Percentiles rank a stretch among this genome's conserved stretches.
Conservation (phyloP, 2,888 invertebrate species). For the Ophraella communa region DNA sequence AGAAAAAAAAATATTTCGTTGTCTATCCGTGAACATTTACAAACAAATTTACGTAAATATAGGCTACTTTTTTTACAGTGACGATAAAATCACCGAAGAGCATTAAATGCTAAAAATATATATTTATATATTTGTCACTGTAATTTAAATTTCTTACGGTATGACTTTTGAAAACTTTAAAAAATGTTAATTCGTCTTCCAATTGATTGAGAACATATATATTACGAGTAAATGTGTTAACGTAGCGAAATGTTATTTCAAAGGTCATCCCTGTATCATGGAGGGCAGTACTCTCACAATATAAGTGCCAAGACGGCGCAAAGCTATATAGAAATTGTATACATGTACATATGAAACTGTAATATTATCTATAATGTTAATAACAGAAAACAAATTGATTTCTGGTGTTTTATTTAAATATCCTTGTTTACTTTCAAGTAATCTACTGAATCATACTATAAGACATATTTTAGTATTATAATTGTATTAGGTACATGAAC, state of each 20-base stretch:
- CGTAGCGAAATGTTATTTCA: slow-evolving; percentile 13
- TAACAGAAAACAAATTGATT: slow-evolving; percentile 52
- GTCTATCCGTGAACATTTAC: slow-evolving; percentile 8
- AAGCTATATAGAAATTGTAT: slow-evolving; percentile 54
- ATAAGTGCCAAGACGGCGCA: slow-evolving; percentile 54
- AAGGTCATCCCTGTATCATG: slow-evolving; percentile 28
- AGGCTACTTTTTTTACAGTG: slow-evolving; percentile 44
- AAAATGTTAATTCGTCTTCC: slow-evolving; percentile 14
- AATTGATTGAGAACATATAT: slow-evolving; percentile 11
- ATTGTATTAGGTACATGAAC: too few relatives aligned
- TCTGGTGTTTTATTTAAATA: slow-evolving; percentile 41
- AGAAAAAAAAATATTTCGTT: background rate
- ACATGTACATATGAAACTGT: slow-evolving; percentile 57
- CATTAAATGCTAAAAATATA: slow-evolving; percentile 36
- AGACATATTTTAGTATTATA: too few relatives aligned
- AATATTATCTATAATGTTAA: slow-evolving; percentile 59
- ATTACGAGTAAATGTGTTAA: background rate
- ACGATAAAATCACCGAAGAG: slow-evolving; percentile 34
- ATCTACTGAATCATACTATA: background rate
- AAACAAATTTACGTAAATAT: slow-evolving; percentile 27
- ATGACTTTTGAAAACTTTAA: slow-evolving; percentile 13
- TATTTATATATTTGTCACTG: slow-evolving; percentile 33
- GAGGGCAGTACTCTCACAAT: slow-evolving; percentile 49
- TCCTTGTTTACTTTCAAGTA: background rate
- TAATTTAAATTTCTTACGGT: slow-evolving; percentile 25